Conservation (phyloP, 2,113 vertebrate genomes). For the Mesocricetus auratus region DNA sequence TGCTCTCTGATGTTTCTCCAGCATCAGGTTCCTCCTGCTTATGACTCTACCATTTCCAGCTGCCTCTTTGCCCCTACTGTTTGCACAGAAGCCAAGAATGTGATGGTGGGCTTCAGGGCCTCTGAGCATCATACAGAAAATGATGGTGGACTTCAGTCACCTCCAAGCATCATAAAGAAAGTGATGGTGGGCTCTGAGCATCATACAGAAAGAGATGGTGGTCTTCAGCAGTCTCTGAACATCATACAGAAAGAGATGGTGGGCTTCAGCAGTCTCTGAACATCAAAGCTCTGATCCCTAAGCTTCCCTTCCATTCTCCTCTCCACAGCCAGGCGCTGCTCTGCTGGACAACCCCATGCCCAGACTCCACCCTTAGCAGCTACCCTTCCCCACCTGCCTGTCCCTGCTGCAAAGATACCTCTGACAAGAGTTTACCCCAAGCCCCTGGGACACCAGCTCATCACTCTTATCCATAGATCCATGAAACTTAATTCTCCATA, state of each 20-base stretch:
- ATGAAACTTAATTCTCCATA: slow-evolving; percentile 6
- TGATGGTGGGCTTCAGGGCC: too few relatives aligned
- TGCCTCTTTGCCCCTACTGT: neutral
- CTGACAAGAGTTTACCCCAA: neutral
- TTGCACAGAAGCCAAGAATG: neutral
- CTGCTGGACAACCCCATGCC: neutral
- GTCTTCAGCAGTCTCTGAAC: too few relatives aligned
- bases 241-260: rapidly evolving
- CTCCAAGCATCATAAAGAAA: too few relatives aligned
- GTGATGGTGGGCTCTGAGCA: too few relatives aligned
- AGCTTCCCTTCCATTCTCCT: neutral
- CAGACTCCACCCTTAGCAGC: neutral
- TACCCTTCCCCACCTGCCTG: neutral
- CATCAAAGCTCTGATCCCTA: neutral
- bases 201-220: too few relatives aligned
- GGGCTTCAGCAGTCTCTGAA: neutral
- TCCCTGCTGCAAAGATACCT: neutral
- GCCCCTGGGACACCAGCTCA: neutral
- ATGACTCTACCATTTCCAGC: rapidly evolving
- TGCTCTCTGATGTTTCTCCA: neutral
- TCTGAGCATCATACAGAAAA: too few relatives aligned
- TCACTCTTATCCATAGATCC: neutral
- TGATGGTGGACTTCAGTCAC: too few relatives aligned
- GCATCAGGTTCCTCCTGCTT: neutral
- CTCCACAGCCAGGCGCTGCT: neutral